Base-by-base conservation (phyloP, 2,113 vertebrate species). In the Hippocampus guttulatus region DNA sequence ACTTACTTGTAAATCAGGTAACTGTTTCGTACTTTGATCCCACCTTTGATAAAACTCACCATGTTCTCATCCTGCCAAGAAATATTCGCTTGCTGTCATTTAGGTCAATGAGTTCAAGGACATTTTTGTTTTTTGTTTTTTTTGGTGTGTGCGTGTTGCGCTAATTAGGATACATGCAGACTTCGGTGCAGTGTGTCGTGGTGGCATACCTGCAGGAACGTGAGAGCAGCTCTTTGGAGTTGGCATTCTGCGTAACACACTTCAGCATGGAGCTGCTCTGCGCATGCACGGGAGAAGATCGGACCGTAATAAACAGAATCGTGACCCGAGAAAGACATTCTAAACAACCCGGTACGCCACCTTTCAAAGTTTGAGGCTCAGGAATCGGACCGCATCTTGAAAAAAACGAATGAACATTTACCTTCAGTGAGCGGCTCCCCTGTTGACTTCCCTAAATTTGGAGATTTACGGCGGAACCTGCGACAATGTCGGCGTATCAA, bases 41-140 rank as follows among this genome's bases (percentile, higher is more conserved):
- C 93, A 76, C 93, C 93, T 90, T 94, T 94, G 77, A 94, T 93
- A 68, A 94, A 94, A 83, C 91, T 93, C 87, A 94, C 92, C 93
- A 94, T 94, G 81, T 91, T 94, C 84, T 94, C 93, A 86, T 94
- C 93, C 93, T 94, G 80, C 27, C 70, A 70, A 33, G 8, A 27
- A 6, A 2, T 33, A 38, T 67, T 58, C 21, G 12, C 23, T 58
- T 58, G 40, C 49, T 23, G 47, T 54, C 30, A 74, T 64, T 21
- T 41, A 10, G 52, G 15, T 5, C 4, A 3, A 25, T 38, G 15
- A 12, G 5, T 45, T 10, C 21, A 57, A 58, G 25, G 58, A 33
- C 12, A 7, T 11, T 43, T n/a, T 33, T 33, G 5, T 33, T 30
- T 30, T 30, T 30, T 30, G 2, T 30, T 27, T 27, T 27, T 27